These are phyloP conservation scores for Semibalanus balanoides DNA, from an alignment of 1,140 invertebrate species.

Conservation along the genomic window DNA sequence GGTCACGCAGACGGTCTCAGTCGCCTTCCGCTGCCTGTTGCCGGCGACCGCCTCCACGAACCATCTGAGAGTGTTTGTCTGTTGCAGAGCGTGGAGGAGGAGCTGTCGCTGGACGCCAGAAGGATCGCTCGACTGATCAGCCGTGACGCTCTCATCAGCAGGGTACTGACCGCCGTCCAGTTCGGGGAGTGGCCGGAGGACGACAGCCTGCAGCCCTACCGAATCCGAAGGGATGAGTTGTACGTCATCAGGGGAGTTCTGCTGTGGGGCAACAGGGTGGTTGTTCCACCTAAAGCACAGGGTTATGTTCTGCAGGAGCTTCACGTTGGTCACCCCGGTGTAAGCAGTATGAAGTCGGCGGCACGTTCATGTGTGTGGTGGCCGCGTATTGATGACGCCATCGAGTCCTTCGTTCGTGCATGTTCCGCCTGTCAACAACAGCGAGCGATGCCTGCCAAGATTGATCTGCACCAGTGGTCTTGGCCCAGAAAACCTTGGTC, in stretches of 20 bases:
- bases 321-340: neutral
- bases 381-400: neutral
- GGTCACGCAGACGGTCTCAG: neutral
- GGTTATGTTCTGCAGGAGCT: neutral
- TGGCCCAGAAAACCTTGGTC: neutral
- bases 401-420: neutral
- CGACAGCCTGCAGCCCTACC: neutral
- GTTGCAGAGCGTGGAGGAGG: neutral
- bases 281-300: neutral
- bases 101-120: neutral
- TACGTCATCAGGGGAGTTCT: neutral
- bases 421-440: neutral
- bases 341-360: neutral
- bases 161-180: neutral
- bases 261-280: neutral
- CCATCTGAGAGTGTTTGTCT: neutral
- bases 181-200: neutral
- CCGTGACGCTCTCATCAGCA: neutral
- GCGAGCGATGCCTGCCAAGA: neutral
- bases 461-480: neutral
- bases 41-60: neutral
- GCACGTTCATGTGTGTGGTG: neutral
- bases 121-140: neutral
- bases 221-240: neutral
- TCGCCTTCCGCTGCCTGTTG: neutral